phyloP scores from a whole-genome alignment of 2,888 invertebrate species.

The Teleiodes luculella region DNA sequence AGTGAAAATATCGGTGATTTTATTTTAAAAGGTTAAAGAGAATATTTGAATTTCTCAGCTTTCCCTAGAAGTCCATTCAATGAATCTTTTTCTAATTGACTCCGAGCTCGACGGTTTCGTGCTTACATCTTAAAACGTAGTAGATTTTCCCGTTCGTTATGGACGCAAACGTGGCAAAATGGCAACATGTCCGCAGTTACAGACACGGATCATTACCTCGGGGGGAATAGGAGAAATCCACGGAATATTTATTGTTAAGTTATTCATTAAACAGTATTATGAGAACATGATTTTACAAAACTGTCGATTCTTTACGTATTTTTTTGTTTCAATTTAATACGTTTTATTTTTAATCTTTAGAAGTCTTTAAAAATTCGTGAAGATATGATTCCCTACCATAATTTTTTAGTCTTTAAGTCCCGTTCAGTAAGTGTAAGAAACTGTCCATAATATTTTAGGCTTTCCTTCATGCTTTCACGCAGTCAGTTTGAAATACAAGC shows the following conservation, averaged over 20 bases:
- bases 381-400: too few relatives aligned
- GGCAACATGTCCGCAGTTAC: constrained; percentile 6
- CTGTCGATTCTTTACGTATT: background rate
- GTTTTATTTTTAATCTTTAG: too few relatives aligned
- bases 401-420: too few relatives aligned
- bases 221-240: constrained; percentile 18
- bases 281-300: background rate
- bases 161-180: constrained; percentile 1
- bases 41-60: background rate
- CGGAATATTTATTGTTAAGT: constrained; percentile 21
- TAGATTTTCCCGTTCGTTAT: constrained; percentile 2
- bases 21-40: background rate
- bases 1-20: too few relatives aligned
- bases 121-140: constrained; percentile 4
- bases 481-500: background rate
- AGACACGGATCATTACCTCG: constrained; percentile 10
- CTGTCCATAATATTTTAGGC: too few relatives aligned
- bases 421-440: too few relatives aligned
- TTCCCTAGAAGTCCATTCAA: constrained; percentile 1
- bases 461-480: too few relatives aligned
- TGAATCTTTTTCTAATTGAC: constrained; percentile 7
- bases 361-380: too few relatives aligned
- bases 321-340: too few relatives aligned
- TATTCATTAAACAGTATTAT: constrained; percentile 21
- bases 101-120: background rate